phyloP scores from a whole-genome alignment of 2,888 invertebrate species.

The Heliconius sara region DNA sequence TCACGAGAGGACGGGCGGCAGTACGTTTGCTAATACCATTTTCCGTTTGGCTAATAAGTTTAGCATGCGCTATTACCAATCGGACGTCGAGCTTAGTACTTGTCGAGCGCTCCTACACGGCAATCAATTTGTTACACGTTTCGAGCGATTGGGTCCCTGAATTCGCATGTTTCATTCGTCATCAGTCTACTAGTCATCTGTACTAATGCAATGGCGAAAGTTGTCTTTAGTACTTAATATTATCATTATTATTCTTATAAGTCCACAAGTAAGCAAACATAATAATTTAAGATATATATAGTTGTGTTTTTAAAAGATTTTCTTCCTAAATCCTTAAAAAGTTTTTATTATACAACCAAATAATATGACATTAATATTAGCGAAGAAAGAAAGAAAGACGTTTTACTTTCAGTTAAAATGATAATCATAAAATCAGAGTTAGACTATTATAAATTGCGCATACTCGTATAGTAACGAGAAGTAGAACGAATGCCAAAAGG shows the following conservation, averaged over 20 bases:
- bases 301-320: not conserved
- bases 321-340: not conserved
- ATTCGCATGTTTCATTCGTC: slow-evolving; percentile 55
- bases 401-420: slow-evolving; percentile 6
- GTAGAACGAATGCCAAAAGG: slow-evolving; percentile 26
- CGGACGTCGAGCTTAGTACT: slow-evolving; percentile 72
- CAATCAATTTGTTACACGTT: slow-evolving; percentile 82
- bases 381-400: not conserved
- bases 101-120: slow-evolving; percentile 68
- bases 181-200: not conserved
- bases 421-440: slow-evolving; percentile 6
- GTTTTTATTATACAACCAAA: not conserved
- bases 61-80: slow-evolving; percentile 83
- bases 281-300: not conserved
- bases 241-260: not conserved
- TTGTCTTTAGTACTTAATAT: not conserved
- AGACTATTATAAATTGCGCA: slow-evolving; percentile 6
- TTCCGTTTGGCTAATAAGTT: slow-evolving; percentile 83
- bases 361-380: slow-evolving; percentile 4
- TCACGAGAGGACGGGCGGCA: slow-evolving; percentile 65
- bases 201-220: not conserved
- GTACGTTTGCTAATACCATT: slow-evolving; percentile 80
- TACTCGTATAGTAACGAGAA: slow-evolving; percentile 14
- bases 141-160: slow-evolving; percentile 79
- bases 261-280: not conserved